A percentile compares a stretch with the other conserved stretches of the same genome.
Conservation (phyloP, 2,888 invertebrate genomes). For the Unio pictorum region DNA sequence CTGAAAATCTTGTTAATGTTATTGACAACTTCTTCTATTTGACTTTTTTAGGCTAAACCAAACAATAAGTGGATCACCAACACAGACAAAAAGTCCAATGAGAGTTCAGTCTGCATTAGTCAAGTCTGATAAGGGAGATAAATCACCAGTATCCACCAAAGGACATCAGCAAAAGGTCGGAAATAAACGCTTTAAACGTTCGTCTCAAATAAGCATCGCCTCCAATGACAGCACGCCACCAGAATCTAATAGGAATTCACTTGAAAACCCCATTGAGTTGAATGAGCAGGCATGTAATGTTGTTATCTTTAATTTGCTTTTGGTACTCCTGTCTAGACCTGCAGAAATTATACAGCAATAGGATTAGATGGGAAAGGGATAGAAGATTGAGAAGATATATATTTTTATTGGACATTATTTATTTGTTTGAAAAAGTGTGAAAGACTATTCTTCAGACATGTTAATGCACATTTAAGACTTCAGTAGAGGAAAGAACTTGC, state of each 20-base stretch:
- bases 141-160: constrained; percentile 17
- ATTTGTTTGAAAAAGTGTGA: neutral
- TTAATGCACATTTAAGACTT: no score
- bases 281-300: constrained; percentile 82
- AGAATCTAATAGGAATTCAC: constrained; percentile 51
- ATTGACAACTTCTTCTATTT: constrained; percentile 3
- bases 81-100: constrained; percentile 10
- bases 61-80: constrained; percentile 17
- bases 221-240: constrained; percentile 27
- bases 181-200: constrained; percentile 39
- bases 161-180: constrained; percentile 36
- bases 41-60: constrained; percentile 19
- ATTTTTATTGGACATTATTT: neutral
- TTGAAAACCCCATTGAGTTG: constrained; percentile 63
- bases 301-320: constrained; percentile 30
- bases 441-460: neutral
- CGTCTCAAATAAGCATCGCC: constrained; percentile 47
- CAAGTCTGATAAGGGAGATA: constrained; percentile 41
- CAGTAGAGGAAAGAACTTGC: no score
- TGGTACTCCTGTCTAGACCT: constrained; percentile 2
- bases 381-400: no score
- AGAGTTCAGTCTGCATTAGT: constrained; percentile 56
- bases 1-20: neutral
- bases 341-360: constrained; percentile 2
- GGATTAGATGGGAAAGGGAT: neutral